phyloP scores from a whole-genome alignment of 2,113 vertebrate species.

The Melanocharis versteri region DNA sequence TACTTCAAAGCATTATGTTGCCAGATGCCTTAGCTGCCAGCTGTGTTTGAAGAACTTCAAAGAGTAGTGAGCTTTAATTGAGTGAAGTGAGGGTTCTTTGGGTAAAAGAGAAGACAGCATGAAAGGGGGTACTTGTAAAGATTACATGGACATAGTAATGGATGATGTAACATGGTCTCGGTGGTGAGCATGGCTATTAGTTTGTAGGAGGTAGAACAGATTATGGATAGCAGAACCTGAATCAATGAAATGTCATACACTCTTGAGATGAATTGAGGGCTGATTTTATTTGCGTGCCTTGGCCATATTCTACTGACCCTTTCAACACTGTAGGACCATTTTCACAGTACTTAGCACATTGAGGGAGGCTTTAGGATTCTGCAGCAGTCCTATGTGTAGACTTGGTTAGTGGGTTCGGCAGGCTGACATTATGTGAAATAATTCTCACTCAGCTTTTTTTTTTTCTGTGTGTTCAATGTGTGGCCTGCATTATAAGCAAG shows the following conservation, averaged over 20 bases:
- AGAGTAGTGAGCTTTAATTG: not conserved
- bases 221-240: not conserved
- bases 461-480: not conserved
- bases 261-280: not conserved
- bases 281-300: not conserved
- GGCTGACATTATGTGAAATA: not conserved
- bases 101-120: not conserved
- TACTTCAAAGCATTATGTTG: not conserved
- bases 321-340: not conserved
- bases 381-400: not conserved
- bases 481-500: not conserved
- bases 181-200: not conserved
- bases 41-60: not conserved
- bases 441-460: not conserved
- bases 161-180: not conserved
- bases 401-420: not conserved
- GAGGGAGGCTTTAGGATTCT: not conserved
- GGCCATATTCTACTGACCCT: not conserved
- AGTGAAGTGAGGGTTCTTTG: not conserved
- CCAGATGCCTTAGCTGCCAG: not conserved
- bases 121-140: not conserved
- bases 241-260: not conserved
- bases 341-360: not conserved
- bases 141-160: not conserved
- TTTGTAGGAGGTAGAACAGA: not conserved